Evolutionary conservation across 2,113 vertebrate genomes (phyloP).

Genomic region (Machaerirhynchus nigripectus): DNA sequence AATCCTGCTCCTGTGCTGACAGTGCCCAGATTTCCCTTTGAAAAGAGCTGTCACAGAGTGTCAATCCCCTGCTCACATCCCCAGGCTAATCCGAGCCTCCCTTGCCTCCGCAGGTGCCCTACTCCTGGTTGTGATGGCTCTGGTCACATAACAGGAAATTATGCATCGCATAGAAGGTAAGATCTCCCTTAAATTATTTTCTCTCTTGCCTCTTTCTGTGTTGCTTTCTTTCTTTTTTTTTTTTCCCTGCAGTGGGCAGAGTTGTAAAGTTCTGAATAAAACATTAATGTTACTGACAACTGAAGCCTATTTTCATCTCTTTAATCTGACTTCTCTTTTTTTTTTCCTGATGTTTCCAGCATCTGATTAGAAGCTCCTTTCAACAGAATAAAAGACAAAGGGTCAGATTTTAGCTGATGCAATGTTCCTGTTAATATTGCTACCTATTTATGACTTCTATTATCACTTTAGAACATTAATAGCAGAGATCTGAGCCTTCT

Average conservation of each 20-base stretch:
- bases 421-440: constrained; percentile 52
- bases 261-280: constrained; percentile 30
- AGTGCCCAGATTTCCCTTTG: not conserved
- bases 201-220: not conserved
- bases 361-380: constrained; percentile 42
- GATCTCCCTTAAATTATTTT: constrained; percentile 36
- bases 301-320: constrained; percentile 54
- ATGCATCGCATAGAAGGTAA: constrained; percentile 83
- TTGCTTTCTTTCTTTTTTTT: not conserved
- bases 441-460: constrained; percentile 58
- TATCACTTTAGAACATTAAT: constrained; percentile 66
- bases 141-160: constrained; percentile 85
- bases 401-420: constrained; percentile 62
- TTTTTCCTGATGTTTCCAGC: constrained; percentile 30
- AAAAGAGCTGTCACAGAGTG: not conserved
- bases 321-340: constrained; percentile 37
- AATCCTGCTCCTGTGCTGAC: not conserved
- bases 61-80: not conserved
- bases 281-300: constrained; percentile 17
- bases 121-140: constrained; percentile 84
- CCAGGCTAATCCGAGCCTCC: not conserved
- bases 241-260: constrained; percentile 24
- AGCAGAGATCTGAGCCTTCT: constrained; percentile 52
- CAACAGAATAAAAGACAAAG: constrained; percentile 58
- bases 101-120: constrained; percentile 76